A percentile compares a stretch with the other conserved stretches of the same genome.
phyloP scores from a whole-genome alignment of 2,113 vertebrate genomes.

The Menura novaehollandiae region DNA sequence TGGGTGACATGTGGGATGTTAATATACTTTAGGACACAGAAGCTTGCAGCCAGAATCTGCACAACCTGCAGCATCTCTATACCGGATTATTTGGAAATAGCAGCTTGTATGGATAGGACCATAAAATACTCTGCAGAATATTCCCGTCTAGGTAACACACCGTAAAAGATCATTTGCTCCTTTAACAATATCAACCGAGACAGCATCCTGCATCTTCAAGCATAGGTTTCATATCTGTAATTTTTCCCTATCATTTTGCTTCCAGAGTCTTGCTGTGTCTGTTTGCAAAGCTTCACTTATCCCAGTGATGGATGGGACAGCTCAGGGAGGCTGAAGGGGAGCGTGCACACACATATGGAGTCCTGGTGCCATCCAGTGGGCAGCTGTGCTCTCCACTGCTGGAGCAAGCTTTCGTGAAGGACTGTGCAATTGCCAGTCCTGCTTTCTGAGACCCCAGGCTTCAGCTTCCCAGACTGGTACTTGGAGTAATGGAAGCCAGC shows the following conservation, averaged over 20 bases:
- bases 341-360: rapidly evolving
- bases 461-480: not conserved
- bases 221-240: not conserved
- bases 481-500: rapidly evolving
- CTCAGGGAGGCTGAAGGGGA: not conserved
- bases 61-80: not conserved
- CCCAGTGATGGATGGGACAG: rapidly evolving
- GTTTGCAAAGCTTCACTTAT: not conserved
- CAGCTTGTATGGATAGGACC: not conserved
- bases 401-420: not conserved
- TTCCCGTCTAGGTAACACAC: rapidly evolving
- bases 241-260: not conserved
- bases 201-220: not conserved
- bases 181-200: rapidly evolving
- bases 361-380: not conserved
- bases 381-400: rapidly evolving
- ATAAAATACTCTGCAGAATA: not conserved
- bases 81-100: not conserved
- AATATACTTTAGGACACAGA: not conserved
- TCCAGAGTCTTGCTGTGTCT: not conserved
- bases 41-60: not conserved
- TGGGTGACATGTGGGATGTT: not conserved
- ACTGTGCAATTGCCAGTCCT: not conserved
- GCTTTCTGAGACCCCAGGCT: not conserved
- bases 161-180: not conserved